These are phyloP conservation scores for Drosophila aff. DNA, from an alignment of 1,140 invertebrate species.

Conservation along the genomic window DNA sequence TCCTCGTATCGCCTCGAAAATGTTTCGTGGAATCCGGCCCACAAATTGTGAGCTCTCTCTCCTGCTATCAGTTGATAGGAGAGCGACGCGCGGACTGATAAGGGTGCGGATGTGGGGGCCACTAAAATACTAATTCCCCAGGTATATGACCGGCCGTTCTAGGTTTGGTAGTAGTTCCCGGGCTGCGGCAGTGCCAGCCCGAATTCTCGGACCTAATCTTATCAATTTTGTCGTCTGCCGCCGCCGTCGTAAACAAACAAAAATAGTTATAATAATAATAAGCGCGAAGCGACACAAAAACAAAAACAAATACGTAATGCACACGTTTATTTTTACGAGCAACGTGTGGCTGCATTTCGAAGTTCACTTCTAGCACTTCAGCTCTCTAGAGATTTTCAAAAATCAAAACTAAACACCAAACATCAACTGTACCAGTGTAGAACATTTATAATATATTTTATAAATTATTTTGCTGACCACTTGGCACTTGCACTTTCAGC, in stretches of 20 bases:
- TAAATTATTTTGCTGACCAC: conserved; percentile 23
- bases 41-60: conserved; percentile 36
- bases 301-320: conserved; percentile 35
- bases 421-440: conserved; percentile 18
- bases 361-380: conserved; percentile 5
- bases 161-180: conserved; percentile 24
- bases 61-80: conserved; percentile 18
- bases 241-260: conserved; percentile 70
- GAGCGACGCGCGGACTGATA: conserved; percentile 35
- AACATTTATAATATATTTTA: conserved; percentile 26
- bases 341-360: conserved; percentile 36
- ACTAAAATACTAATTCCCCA: conserved; percentile 57
- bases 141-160: conserved; percentile 51
- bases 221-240: conserved; percentile 61
- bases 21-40: conserved; percentile 51
- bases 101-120: conserved; percentile 17
- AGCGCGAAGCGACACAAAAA: conserved; percentile 43
- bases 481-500: conserved; percentile 27
- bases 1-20: conserved; percentile 18
- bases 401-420: conserved; percentile 4
- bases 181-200: neutral
- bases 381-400: conserved; percentile 3
- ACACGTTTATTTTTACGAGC: conserved; percentile 39
- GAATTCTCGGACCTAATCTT: conserved; percentile 47
- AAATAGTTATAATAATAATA: conserved; percentile 69